Percentiles rank a stretch among this genome's conserved stretches.
These are phyloP conservation scores for Heliconius charithonia DNA, from an alignment of 2,888 invertebrate species.

Conservation along the genomic window DNA sequence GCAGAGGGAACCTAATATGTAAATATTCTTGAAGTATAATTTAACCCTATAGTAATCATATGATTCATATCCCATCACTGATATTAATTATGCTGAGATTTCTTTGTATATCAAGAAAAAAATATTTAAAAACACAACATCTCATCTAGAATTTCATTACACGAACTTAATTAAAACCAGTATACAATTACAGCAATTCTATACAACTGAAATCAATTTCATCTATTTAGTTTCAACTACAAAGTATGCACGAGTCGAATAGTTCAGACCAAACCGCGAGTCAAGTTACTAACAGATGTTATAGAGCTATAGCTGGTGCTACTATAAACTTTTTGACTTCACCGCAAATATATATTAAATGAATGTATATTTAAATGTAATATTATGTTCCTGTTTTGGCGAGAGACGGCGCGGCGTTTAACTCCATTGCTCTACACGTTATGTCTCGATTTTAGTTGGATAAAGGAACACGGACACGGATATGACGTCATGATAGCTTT, in stretches of 20 bases:
- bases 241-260: slow-evolving; percentile 23
- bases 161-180: background rate
- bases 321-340: slow-evolving; percentile 7
- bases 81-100: too few species aligned
- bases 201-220: slow-evolving; percentile 5
- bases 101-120: too few species aligned
- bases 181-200: slow-evolving; percentile 2
- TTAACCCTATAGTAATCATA: too few species aligned
- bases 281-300: slow-evolving; percentile 14
- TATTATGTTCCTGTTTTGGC: background rate
- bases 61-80: too few species aligned
- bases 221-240: slow-evolving; percentile 20
- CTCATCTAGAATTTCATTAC: too few species aligned
- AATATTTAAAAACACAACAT: too few species aligned
- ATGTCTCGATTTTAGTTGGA: too few species aligned
- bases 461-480: too few species aligned
- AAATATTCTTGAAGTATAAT: too few species aligned
- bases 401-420: background rate
- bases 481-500: too few species aligned
- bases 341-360: background rate
- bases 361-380: background rate
- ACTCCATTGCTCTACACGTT: background rate
- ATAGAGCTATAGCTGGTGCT: too few species aligned
- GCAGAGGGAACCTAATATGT: too few species aligned
- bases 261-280: slow-evolving; percentile 13